phyloP scores from a whole-genome alignment of 2,113 vertebrate genomes.

The Deroptyus accipitrinus region DNA sequence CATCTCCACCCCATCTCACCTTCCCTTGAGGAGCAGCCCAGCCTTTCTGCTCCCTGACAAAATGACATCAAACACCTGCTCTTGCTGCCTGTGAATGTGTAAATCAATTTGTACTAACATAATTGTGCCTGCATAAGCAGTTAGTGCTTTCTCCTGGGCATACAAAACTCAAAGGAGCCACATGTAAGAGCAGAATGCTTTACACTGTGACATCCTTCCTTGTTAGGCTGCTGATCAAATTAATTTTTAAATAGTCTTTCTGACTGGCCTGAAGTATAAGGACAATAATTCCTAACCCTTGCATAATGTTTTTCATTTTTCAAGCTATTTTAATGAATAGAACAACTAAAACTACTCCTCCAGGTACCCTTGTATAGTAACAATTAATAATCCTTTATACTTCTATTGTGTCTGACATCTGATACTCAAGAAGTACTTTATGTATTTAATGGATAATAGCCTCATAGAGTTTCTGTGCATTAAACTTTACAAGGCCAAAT shows the following conservation, averaged over 20 bases:
- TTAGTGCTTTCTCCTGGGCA: neutral
- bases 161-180: neutral
- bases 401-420: neutral
- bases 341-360: neutral
- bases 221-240: neutral
- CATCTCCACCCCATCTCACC: neutral
- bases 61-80: neutral
- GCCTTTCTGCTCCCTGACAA: neutral
- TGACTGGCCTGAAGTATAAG: neutral
- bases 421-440: neutral
- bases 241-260: neutral
- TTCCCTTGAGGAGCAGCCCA: neutral
- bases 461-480: neutral
- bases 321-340: neutral
- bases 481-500: neutral
- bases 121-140: neutral
- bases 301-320: neutral
- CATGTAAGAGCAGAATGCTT: neutral
- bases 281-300: neutral
- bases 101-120: slow-evolving; percentile 8
- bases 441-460: neutral
- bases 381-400: neutral
- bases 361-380: neutral
- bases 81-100: neutral
- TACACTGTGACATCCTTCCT: neutral